phyloP scores from a whole-genome alignment of 2,113 vertebrate genomes.

The Ancistrus triradiatus region DNA sequence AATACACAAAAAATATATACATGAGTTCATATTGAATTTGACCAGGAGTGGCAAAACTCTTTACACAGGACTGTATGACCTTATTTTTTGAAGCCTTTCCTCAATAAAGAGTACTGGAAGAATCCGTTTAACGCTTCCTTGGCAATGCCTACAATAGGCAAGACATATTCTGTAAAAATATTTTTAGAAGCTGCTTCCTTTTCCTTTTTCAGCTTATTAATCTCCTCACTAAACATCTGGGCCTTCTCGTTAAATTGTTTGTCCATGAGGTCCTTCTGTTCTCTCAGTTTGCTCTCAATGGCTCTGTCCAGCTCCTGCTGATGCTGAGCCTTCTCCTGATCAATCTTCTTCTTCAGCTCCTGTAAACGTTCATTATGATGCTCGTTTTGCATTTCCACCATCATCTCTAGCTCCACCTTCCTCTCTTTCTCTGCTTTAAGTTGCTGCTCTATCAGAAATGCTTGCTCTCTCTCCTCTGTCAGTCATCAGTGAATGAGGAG shows the following conservation, averaged over 20 bases:
- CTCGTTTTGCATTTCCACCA: constrained; percentile 22
- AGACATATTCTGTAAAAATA: background rate
- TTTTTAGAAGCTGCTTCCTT: background rate
- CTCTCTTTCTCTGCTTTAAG: constrained; percentile 28
- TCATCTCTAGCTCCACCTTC: constrained; percentile 14
- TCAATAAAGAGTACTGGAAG: background rate
- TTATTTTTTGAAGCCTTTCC: background rate
- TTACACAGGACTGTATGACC: no score
- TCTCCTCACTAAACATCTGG: constrained; percentile 40
- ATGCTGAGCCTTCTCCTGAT: constrained; percentile 32
- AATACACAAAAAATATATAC: no score
- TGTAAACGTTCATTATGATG: constrained; percentile 29
- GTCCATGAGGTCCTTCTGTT: constrained; percentile 35
- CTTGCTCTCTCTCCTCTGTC: constrained; percentile 33
- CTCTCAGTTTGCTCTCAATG: constrained; percentile 45
- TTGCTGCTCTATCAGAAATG: constrained; percentile 35
- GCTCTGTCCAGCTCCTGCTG: constrained; percentile 37
- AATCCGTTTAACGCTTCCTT: background rate
- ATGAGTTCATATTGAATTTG: no score
- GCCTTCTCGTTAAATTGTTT: constrained; percentile 42
- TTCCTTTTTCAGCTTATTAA: constrained; percentile 25
- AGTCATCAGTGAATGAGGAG: background rate
- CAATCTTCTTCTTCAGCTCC: constrained; percentile 39
- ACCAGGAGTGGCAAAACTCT: no score
- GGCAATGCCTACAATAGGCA: background rate